These are phyloP conservation scores for Mizuhopecten yessoensis DNA, from an alignment of 1,140 invertebrate genomes.

Conservation along the genomic window DNA sequence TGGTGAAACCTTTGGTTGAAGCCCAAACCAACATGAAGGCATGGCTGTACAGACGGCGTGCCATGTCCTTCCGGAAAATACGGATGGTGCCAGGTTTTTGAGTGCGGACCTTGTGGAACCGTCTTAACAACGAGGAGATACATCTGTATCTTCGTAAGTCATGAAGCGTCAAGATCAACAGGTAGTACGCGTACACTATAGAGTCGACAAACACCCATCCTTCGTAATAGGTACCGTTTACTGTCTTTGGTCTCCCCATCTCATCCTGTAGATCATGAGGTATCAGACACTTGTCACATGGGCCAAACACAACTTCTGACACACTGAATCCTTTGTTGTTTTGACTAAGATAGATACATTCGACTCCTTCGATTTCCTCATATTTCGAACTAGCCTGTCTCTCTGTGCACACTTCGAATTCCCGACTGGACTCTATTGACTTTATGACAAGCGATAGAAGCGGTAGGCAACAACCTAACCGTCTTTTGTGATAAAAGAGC, in stretches of 20 bases:
- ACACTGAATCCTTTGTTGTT: neutral
- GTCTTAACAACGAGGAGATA: neutral
- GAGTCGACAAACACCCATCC: constrained; percentile 22
- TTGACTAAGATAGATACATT: neutral
- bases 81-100: neutral
- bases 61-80: constrained; percentile 9
- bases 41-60: neutral
- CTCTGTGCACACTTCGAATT: neutral
- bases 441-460: neutral
- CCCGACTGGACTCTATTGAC: neutral
- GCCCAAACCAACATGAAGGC: too few relatives aligned
- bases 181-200: constrained; percentile 31
- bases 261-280: neutral
- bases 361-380: neutral
- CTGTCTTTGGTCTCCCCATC: constrained; percentile 2
- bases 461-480: neutral
- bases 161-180: neutral
- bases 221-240: neutral
- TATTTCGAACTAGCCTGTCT: neutral
- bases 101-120: neutral
- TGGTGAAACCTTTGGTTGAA: too few relatives aligned
- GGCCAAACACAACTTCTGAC: neutral
- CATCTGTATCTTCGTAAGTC: neutral
- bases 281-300: neutral
- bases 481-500: neutral